Evolutionary conservation across 2,888 invertebrate species (phyloP).

Genomic region (Hirtodrosophila trivittata): DNA sequence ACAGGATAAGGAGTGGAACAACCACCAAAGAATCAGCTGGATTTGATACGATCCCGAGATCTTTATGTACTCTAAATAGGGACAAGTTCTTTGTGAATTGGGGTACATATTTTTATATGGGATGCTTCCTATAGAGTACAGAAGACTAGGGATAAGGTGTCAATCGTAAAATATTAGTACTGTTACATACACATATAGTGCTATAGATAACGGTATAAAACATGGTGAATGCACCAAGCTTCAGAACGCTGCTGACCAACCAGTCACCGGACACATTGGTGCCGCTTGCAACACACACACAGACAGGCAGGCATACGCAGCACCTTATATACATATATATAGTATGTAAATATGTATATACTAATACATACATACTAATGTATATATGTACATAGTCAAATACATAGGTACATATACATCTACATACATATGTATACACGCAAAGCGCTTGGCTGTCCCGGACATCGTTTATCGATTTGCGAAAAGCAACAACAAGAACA

Average conservation of each 20-base stretch:
- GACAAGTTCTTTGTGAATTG: no score
- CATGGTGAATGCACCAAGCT: slow-evolving; percentile 21
- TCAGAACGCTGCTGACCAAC: slow-evolving; percentile 40
- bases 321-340: slow-evolving; percentile 7
- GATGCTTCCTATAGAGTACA: no score
- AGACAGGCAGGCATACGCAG: neutral
- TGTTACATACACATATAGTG: slow-evolving; percentile 2
- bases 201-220: slow-evolving; percentile 3
- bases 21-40: no score
- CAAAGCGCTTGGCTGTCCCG: slow-evolving; percentile 69
- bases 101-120: no score
- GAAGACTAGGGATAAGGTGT: no score
- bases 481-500: slow-evolving; percentile 56
- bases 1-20: no score
- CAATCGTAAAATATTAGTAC: no score
- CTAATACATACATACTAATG: slow-evolving; percentile 6
- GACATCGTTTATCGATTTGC: slow-evolving; percentile 78
- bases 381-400: neutral
- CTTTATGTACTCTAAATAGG: no score
- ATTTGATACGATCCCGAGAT: no score
- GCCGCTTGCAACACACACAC: slow-evolving; percentile 28
- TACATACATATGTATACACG: slow-evolving; percentile 49
- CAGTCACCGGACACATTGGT: slow-evolving; percentile 36
- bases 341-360: slow-evolving; percentile 1
- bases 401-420: slow-evolving; percentile 1